A percentile compares a stretch with the other conserved stretches of the same genome.
Conservation (phyloP, 2,113 vertebrate genomes). For the Neogale vison region DNA sequence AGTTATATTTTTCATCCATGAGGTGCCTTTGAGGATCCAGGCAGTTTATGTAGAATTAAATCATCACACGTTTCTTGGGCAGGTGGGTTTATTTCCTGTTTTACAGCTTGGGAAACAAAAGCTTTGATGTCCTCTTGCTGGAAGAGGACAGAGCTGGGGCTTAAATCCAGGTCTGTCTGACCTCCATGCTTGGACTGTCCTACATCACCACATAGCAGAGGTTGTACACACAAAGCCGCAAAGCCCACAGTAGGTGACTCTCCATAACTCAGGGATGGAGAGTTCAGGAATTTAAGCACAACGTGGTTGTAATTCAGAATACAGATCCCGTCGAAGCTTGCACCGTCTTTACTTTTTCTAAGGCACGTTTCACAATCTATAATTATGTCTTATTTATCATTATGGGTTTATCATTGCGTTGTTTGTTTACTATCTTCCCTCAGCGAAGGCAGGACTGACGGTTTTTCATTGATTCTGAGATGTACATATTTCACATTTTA, state of each 20-base stretch:
- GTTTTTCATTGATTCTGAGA: neutral
- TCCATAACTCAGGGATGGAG: neutral
- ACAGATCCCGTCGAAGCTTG: neutral
- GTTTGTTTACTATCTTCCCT: neutral
- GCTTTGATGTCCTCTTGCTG: neutral
- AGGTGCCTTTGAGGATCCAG: neutral
- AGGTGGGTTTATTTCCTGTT: neutral
- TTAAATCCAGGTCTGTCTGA: neutral
- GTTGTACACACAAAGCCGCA: neutral
- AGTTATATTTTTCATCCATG: neutral
- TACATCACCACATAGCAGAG: accelerated
- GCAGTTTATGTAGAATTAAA: neutral
- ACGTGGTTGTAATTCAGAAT: neutral
- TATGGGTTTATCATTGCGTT: neutral
- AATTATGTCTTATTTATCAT: neutral
- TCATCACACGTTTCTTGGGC: neutral
- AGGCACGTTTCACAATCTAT: neutral
- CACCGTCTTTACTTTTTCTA: neutral
- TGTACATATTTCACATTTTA: neutral
- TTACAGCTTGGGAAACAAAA: neutral
- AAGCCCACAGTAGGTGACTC: neutral
- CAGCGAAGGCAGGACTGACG: neutral
- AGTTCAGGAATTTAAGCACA: neutral
- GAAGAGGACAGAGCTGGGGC: neutral
- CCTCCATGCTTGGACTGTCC: too few species aligned